phyloP scores from a whole-genome alignment of 2,888 invertebrate species.

The Hemicrepidius hirtus region DNA sequence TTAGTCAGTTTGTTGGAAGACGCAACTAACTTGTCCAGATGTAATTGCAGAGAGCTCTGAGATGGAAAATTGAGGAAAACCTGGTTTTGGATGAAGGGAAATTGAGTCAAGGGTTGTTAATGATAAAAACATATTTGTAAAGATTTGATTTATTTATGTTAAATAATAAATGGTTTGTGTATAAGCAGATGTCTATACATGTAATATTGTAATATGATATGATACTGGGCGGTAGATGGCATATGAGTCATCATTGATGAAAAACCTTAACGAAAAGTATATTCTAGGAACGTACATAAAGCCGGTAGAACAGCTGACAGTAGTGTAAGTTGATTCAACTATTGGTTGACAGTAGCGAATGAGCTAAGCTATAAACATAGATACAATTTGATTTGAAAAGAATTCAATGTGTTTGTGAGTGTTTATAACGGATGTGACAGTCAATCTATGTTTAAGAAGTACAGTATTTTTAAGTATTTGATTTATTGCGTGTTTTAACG shows the following conservation, averaged over 20 bases:
- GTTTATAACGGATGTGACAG: conserved; percentile 17
- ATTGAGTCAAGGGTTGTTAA: too few relatives aligned
- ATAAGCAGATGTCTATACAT: too few relatives aligned
- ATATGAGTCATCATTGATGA: conserved; percentile 23
- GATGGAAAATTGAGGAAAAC: too few relatives aligned
- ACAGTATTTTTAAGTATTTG: conserved; percentile 24
- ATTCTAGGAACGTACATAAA: conserved; percentile 10
- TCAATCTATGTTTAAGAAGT: conserved; percentile 21
- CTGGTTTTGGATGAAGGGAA: too few relatives aligned
- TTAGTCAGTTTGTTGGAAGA: too few relatives aligned
- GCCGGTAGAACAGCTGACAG: conserved; percentile 46
- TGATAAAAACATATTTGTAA: too few relatives aligned
- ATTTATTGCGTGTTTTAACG: conserved; percentile 25
- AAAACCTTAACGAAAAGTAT: conserved; percentile 16
- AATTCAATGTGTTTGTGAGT: conserved; percentile 32
- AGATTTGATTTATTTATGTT: too few relatives aligned
- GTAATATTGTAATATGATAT: too few relatives aligned
- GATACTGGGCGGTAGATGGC: conserved; percentile 38
- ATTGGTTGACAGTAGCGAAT: conserved; percentile 33
- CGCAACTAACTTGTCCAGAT: too few relatives aligned
- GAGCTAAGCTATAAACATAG: conserved; percentile 37
- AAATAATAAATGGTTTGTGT: too few relatives aligned
- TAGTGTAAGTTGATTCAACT: conserved; percentile 43
- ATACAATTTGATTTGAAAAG: conserved; percentile 33
- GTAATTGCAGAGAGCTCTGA: too few relatives aligned